These are phyloP conservation scores for Etheostoma nigrum DNA, from an alignment of 2,797 vertebrate species.

Conservation along the genomic window DNA sequence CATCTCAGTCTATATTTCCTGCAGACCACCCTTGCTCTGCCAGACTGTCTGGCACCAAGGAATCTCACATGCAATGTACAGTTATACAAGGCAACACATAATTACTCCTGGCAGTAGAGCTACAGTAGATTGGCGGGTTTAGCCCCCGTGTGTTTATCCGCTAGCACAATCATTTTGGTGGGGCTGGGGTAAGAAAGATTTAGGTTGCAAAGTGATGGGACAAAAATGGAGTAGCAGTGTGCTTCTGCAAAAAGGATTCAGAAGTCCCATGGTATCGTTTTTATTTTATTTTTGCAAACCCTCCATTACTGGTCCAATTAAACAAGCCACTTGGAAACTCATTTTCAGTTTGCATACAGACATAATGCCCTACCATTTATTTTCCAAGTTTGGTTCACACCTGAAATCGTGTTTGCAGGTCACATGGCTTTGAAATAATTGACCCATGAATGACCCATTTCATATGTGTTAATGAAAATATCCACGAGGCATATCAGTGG, in stretches of 20 bases:
- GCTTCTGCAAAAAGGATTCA: background rate
- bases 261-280: background rate
- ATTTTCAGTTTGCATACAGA: constrained; percentile 18
- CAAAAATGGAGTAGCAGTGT: background rate
- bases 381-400: background rate
- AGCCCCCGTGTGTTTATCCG: constrained; percentile 22
- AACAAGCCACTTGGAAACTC: background rate
- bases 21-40: constrained; percentile 54
- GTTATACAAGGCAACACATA: constrained; percentile 27
- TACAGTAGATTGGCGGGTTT: constrained; percentile 19
- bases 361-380: background rate
- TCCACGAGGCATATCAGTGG: background rate
- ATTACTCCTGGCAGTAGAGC: constrained; percentile 35
- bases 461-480: constrained; percentile 3
- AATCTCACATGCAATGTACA: constrained; percentile 43
- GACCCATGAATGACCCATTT: background rate
- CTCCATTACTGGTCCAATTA: constrained; percentile 1
- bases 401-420: constrained; percentile 10
- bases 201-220: too few relatives aligned
- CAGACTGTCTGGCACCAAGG: constrained; percentile 69
- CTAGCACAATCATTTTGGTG: constrained; percentile 17
- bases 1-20: constrained; percentile 52
- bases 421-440: constrained; percentile 3
- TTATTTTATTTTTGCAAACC: background rate
- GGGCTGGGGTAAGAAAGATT: background rate